Evolutionary conservation across 2,113 vertebrate species (phyloP).

Genomic region (Menura novaehollandiae): DNA sequence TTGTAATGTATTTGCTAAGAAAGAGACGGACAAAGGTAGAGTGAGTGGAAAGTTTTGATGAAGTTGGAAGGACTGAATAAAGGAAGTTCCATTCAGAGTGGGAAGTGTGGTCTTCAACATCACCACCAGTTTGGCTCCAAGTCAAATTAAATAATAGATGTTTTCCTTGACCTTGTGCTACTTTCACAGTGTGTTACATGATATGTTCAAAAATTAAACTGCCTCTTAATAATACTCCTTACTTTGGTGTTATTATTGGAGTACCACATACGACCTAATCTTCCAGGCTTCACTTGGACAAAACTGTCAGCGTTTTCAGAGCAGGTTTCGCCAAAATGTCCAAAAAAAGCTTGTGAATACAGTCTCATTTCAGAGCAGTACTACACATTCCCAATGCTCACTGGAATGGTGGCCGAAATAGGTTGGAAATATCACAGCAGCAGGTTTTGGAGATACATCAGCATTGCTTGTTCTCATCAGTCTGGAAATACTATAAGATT

Average conservation of each 20-base stretch:
- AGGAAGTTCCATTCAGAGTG: conserved; percentile 34
- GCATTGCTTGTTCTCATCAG: background rate
- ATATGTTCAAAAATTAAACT: conserved; percentile 24
- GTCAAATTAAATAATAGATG: conserved; percentile 53
- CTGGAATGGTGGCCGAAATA: background rate
- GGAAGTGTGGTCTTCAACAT: conserved; percentile 23
- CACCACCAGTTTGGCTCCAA: conserved; percentile 31
- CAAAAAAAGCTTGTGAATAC: conserved; percentile 10
- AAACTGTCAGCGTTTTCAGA: conserved; percentile 21
- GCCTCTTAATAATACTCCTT: conserved; percentile 9
- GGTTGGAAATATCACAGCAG: background rate
- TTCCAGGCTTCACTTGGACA: background rate
- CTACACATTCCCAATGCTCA: rapidly evolving
- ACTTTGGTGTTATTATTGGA: conserved; percentile 45
- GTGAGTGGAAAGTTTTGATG: conserved; percentile 22
- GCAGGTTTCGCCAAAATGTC: background rate
- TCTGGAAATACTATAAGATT: background rate
- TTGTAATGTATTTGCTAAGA: background rate
- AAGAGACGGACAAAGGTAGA: background rate
- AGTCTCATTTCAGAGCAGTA: background rate
- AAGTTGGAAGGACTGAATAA: conserved; percentile 30
- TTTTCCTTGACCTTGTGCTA: conserved; percentile 54
- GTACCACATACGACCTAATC: background rate
- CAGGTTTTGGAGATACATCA: background rate
- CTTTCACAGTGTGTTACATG: conserved; percentile 19